phyloP scores from a whole-genome alignment of 2,888 invertebrate genomes.

The Athalia circularis region DNA sequence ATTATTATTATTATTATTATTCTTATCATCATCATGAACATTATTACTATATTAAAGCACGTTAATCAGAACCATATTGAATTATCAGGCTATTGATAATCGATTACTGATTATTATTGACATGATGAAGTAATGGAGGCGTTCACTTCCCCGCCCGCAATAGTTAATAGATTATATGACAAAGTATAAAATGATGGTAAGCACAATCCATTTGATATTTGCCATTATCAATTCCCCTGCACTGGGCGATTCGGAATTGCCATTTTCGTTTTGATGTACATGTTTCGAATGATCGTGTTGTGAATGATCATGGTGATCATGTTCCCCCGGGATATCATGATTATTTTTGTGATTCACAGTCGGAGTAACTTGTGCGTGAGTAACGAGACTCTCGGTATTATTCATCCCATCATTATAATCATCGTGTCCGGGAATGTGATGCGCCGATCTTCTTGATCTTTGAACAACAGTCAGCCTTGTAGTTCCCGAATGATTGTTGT shows the following conservation, averaged over 20 bases:
- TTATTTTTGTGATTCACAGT: conserved; percentile 50
- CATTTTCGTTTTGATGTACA: conserved; percentile 38
- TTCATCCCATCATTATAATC: conserved; percentile 4
- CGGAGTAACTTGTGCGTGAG: conserved; percentile 47
- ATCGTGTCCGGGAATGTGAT: conserved; percentile 49
- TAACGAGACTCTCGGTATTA: not conserved
- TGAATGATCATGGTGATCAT: conserved; percentile 47
- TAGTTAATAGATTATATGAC: conserved; percentile 58
- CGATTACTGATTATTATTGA: too few relatives aligned
- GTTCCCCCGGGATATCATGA: conserved; percentile 48
- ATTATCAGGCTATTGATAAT: too few relatives aligned
- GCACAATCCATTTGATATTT: conserved; percentile 64
- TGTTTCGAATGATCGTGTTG: conserved; percentile 52
- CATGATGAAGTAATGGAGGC: too few relatives aligned
- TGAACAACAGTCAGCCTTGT: conserved; percentile 54
- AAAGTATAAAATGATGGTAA: conserved; percentile 64
- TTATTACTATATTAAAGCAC: too few relatives aligned
- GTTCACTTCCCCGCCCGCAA: too few relatives aligned
- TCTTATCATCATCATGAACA: not conserved
- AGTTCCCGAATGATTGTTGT: conserved; percentile 43
- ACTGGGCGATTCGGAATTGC: conserved; percentile 52
- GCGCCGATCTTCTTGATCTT: conserved; percentile 60
- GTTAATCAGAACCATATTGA: too few relatives aligned
- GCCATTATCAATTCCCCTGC: conserved; percentile 63
- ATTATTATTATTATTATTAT: not conserved